A percentile compares a stretch with the other conserved stretches of the same genome.
Conservation (phyloP, 2,797 vertebrate species). For the Sorex maritimensis region DNA sequence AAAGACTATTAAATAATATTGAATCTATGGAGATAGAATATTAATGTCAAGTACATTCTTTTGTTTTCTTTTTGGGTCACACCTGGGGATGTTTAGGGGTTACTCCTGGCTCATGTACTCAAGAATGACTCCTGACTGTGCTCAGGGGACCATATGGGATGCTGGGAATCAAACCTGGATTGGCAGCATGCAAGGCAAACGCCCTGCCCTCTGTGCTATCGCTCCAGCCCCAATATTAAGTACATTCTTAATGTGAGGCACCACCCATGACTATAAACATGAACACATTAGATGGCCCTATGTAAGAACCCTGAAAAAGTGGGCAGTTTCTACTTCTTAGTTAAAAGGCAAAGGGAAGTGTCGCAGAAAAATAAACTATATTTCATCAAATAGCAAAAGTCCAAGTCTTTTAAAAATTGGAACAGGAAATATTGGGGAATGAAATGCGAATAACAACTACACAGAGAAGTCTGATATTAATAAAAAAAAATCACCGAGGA, state of each 20-base stretch:
- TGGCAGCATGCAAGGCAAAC: too few relatives aligned
- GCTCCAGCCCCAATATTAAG: not conserved
- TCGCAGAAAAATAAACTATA: constrained; percentile 65
- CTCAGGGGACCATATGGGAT: too few relatives aligned
- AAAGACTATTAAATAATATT: too few relatives aligned
- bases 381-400: constrained; percentile 81
- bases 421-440: constrained; percentile 79
- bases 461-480: constrained; percentile 87
- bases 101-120: too few relatives aligned
- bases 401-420: constrained; percentile 56
- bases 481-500: constrained; percentile 88
- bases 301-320: constrained; percentile 39
- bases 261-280: not conserved
- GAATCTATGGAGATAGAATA: not conserved
- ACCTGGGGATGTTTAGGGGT: too few relatives aligned
- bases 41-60: not conserved
- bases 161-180: too few relatives aligned
- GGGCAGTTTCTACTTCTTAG: constrained; percentile 6
- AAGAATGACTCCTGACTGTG: too few relatives aligned
- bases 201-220: too few relatives aligned
- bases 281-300: constrained; percentile 23
- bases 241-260: not conserved
- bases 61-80: too few relatives aligned
- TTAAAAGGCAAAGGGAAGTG: not conserved
- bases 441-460: constrained; percentile 83